Percentiles rank a stretch among this genome's conserved stretches.
These are phyloP conservation scores for Ophthalmolycus amberensis DNA, from an alignment of 2,113 vertebrate species.

Conservation along the genomic window DNA sequence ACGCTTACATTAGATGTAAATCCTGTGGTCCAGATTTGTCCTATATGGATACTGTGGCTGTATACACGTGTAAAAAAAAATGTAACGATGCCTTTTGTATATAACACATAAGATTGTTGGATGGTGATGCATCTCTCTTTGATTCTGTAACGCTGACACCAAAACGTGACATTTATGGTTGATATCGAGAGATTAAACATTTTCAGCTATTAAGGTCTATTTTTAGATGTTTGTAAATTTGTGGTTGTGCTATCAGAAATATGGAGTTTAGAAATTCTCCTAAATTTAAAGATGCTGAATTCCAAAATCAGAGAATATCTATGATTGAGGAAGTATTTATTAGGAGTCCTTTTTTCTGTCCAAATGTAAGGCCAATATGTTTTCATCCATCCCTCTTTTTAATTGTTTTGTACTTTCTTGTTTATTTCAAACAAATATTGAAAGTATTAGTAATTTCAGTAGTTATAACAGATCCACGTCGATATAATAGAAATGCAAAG, in stretches of 20 bases:
- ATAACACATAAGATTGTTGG: neutral
- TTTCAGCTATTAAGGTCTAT: neutral
- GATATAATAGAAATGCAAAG: constrained; percentile 16
- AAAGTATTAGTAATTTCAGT: neutral
- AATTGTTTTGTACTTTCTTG: neutral
- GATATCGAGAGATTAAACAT: constrained; percentile 11
- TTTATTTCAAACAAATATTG: neutral
- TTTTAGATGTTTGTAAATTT: constrained; percentile 22
- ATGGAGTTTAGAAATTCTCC: neutral
- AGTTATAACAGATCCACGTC: neutral
- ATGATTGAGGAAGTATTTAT: neutral
- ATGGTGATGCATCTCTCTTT: constrained; percentile 29
- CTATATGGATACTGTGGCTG: neutral
- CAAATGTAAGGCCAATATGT: neutral
- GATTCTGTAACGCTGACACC: constrained; percentile 24
- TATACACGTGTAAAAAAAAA: constrained; percentile 17
- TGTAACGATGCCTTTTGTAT: neutral
- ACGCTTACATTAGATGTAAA: neutral
- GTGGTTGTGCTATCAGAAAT: constrained; percentile 4
- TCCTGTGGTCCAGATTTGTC: neutral
- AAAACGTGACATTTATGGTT: constrained; percentile 24
- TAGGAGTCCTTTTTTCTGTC: neutral
- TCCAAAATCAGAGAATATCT: neutral
- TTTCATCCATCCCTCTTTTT: neutral
- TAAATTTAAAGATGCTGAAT: neutral